Base-by-base conservation (phyloP, 2,888 invertebrate species). In the Apoda limacodes region DNA sequence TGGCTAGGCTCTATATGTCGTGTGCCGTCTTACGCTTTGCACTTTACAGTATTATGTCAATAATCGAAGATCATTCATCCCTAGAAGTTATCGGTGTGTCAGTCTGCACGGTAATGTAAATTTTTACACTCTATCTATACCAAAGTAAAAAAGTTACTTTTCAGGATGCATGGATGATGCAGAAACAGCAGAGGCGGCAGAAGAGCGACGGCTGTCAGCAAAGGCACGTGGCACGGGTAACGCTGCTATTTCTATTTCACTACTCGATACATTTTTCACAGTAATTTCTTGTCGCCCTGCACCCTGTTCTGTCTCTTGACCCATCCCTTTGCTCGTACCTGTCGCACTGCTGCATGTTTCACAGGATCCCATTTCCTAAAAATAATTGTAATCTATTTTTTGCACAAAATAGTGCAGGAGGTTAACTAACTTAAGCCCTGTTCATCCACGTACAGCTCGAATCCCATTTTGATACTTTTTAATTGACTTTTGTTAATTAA, bases 171-270 rank as follows among this genome's bases (percentile, higher is more conserved):
- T 56, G 17, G 76, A 74, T 15, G 69, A 50, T 9, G 74, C 69
- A n/a, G 76, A 75, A 3, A 76, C 54, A 4, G 81, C 81, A 10
- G 80, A 80, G 4, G 76, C 75, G 14, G 80, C 88, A 6, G 88
- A 86, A 9, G 91, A 84, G 22, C 91, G 82, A 41, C 90, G 88
- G 41, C 88, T 87, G 52, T 93, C 93, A 2, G 93, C 93, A 63
- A 93, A 93, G 48, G 90, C 90, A 15, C 87, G 85, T 5, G 93
- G 93, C 24, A 87, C 91, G 1, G 51, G 51, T 30, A 67, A 33
- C 26, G 49, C 45, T 15, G 37, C 40, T 5, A 41, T 42, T n/a
- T 44, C 47, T 1, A 26, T 40, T 21, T 88, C 88, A 1, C 88
- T 89, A 58, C 89, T 89, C 55, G 87, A 87, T n/a, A n/a, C n/a